Evolutionary conservation across 2,888 invertebrate genomes (phyloP), one percentile per base, ranked within the genome.

Genomic region (Lochmaea capreae): DNA sequence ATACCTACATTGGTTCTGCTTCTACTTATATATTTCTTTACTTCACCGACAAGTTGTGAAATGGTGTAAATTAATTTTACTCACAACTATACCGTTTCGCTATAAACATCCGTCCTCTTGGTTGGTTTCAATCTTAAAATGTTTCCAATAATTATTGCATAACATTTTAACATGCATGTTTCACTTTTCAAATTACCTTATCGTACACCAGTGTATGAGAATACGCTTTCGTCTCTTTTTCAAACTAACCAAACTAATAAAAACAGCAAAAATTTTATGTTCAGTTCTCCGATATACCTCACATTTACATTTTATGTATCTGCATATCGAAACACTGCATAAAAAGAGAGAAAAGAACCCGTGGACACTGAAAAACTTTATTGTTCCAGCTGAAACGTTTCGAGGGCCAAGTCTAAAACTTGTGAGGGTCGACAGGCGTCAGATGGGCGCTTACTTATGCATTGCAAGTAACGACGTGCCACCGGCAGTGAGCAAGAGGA

Each of bases 401-500:
- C 88, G 87, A 72, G 91, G 91, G 1, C 89, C 90, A 75, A 86
- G 87, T 59, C 84, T 92, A 76, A 87, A 88, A 59, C 88, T 92
- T 75, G 85, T 88, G 78, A 89, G 89, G 80, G 88, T 91, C 69
- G 89, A 90, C 72, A 87, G 91, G 61, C 88, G 88, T 78, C 91
- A 91, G 85, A 91, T 91, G 88, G 91, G 91, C 33, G 88, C 90
- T 46, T 91, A 91, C 82, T 87, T 91, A 78, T 92, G 92, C 85
- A 90, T 91, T 69, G 91, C 91, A 65, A 89, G 88, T 81, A 92
- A 92, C 83, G 90, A 90, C 77, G 90, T 91, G 46, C 90, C 90
- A 0, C 90, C 91, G 18, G 89, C 91, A 42, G 90, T 90, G 78
- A 92, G 92, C 88, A 93, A 93, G 84, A 87, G 92, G 77, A 93